A percentile compares a stretch with the other conserved stretches of the same genome.
phyloP scores from a whole-genome alignment of 2,113 vertebrate species.

The Silurus glanis region DNA sequence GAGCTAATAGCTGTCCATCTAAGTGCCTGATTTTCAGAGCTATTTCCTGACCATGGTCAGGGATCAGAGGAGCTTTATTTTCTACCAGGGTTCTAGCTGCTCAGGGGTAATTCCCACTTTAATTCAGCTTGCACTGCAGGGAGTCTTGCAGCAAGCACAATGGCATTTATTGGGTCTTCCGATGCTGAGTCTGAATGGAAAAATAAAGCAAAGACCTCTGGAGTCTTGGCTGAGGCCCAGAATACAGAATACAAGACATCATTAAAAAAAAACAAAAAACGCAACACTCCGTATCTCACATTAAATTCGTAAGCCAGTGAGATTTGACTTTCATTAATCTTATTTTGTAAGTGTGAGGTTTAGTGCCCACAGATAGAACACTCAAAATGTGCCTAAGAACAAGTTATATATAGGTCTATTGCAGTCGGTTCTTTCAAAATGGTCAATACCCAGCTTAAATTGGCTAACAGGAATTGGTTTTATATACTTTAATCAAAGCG shows the following conservation, averaged over 20 bases:
- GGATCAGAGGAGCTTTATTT: constrained; percentile 16
- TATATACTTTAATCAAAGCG: neutral
- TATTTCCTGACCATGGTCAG: constrained; percentile 3
- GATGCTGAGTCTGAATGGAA: constrained; percentile 10
- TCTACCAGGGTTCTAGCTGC: neutral
- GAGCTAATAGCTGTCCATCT: constrained; percentile 22
- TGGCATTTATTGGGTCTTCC: constrained; percentile 13
- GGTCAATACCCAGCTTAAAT: neutral
- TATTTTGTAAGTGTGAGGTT: neutral
- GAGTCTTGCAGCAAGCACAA: constrained; percentile 8
- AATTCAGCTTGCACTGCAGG: constrained; percentile 13
- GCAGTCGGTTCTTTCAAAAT: neutral
- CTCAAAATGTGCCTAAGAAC: neutral
- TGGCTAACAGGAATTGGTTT: neutral
- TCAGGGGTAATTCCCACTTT: constrained; percentile 27
- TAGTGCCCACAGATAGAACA: neutral
- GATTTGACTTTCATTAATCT: neutral
- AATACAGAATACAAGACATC: neutral
- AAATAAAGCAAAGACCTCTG: constrained; percentile 1
- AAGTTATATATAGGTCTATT: neutral
- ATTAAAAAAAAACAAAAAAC: neutral
- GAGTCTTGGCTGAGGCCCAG: neutral
- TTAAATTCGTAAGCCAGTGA: neutral
- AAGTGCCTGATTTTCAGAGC: constrained; percentile 15
- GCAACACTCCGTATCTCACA: no score